phyloP scores from a whole-genome alignment of 1,140 invertebrate species.

The Homalodisca vitripennis region DNA sequence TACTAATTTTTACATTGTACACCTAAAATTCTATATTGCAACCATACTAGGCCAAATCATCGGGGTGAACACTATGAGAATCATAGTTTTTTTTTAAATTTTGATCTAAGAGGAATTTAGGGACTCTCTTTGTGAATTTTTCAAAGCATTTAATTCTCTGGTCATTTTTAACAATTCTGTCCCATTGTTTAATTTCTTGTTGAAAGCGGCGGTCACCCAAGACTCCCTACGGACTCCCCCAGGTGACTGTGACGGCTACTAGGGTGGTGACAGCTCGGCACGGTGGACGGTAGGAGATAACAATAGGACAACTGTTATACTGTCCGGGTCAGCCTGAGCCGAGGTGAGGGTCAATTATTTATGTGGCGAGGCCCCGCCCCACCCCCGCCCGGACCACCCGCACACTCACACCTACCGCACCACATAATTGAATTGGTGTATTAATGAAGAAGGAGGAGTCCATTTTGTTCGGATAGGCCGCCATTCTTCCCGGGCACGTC shows the following conservation, averaged over 20 bases:
- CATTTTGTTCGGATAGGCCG: background rate
- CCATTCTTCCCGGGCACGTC: background rate
- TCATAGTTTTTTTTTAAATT: too few species aligned
- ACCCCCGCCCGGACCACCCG: background rate
- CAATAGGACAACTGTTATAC: background rate
- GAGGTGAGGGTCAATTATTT: background rate
- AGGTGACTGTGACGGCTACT: background rate
- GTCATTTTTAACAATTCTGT: too few species aligned
- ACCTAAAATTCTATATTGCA: too few species aligned
- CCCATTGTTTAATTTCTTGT: too few species aligned
- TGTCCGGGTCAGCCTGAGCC: background rate
- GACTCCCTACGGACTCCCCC: too few species aligned
- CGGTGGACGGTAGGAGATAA: background rate
- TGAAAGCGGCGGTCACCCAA: too few species aligned
- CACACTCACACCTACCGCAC: background rate
- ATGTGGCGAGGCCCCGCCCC: background rate
- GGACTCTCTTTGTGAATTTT: too few species aligned
- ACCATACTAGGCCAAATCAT: too few species aligned
- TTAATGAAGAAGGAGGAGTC: background rate
- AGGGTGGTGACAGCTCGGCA: background rate
- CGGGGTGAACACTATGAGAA: too few species aligned
- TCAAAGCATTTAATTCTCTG: too few species aligned
- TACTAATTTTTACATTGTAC: too few species aligned
- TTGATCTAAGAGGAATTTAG: too few species aligned
- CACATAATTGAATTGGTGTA: background rate